A percentile compares a stretch with the other conserved stretches of the same genome.
These are phyloP conservation scores for Noctua janthina DNA, from an alignment of 2,888 invertebrate species.

Conservation along the genomic window DNA sequence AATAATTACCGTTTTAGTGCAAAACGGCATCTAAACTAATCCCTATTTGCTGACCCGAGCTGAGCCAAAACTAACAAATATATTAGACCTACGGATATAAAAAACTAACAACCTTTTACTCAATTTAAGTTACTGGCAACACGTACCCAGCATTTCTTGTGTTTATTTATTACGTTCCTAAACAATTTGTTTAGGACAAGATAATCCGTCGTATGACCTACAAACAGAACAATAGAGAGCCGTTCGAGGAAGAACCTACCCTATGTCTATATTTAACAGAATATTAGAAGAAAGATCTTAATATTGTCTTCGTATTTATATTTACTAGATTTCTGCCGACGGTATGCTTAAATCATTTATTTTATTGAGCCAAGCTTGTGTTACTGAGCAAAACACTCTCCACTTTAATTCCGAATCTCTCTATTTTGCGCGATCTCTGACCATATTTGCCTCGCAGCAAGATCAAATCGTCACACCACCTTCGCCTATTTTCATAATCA, in stretches of 20 bases:
- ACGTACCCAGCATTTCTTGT: constrained; percentile 10
- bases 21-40: background rate
- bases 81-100: background rate
- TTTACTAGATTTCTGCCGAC: background rate
- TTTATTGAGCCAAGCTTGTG: background rate
- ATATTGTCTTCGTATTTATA: constrained; percentile 5
- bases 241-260: background rate
- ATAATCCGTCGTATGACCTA: constrained; percentile 8
- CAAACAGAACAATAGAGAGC: constrained; percentile 2
- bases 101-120: background rate
- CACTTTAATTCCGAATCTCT: background rate
- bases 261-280: constrained; percentile 18
- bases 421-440: background rate
- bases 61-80: background rate
- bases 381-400: background rate
- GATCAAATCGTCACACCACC: background rate
- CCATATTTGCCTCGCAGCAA: background rate
- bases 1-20: background rate
- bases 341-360: background rate
- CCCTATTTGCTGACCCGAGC: background rate
- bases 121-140: constrained; percentile 2
- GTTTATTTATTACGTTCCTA: constrained; percentile 12
- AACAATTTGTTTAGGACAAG: constrained; percentile 16
- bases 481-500: background rate
- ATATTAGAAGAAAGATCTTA: constrained; percentile 1